These are phyloP conservation scores for Micropterix aruncella DNA, from an alignment of 2,888 invertebrate genomes.

Conservation along the genomic window DNA sequence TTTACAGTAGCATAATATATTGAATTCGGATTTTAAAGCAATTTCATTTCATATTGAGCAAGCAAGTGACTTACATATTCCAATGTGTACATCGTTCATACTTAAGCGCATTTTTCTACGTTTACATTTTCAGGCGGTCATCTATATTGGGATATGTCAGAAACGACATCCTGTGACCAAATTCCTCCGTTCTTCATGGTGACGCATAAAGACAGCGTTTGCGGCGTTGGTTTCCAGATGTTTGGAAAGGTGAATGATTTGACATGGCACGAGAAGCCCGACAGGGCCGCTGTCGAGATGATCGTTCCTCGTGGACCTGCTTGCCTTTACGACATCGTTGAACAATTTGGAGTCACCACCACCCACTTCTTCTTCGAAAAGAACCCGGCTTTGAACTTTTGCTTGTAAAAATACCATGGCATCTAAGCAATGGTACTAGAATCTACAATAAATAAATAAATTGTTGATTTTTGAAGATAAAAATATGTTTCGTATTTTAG, in stretches of 20 bases:
- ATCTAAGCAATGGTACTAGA: not conserved
- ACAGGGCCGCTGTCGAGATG: slow-evolving; percentile 6
- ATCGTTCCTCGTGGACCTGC: slow-evolving; percentile 11
- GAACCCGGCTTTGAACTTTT: slow-evolving; percentile 11
- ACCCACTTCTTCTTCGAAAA: slow-evolving; percentile 13
- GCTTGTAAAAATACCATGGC: slow-evolving; percentile 3
- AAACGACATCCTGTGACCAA: slow-evolving; percentile 8
- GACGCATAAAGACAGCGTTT: slow-evolving; percentile 8
- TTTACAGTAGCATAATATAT: no score
- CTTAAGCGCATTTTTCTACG: no score
- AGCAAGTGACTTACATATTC: no score
- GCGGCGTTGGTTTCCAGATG: slow-evolving; percentile 12
- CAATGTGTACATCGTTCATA: no score
- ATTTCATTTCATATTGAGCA: no score
- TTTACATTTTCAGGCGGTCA: no score
- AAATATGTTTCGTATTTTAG: no score
- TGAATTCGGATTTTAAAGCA: no score
- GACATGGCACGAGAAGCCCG: slow-evolving; percentile 12
- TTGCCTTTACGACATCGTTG: slow-evolving; percentile 10
- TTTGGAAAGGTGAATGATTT: slow-evolving; percentile 8
- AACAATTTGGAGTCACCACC: slow-evolving; percentile 11
- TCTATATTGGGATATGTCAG: slow-evolving; percentile 13
- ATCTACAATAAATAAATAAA: not conserved
- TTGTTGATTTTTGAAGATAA: not conserved
- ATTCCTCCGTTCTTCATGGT: slow-evolving; percentile 12